phyloP scores from a whole-genome alignment of 1,140 invertebrate genomes.

The Gonatopus flavifemur region DNA sequence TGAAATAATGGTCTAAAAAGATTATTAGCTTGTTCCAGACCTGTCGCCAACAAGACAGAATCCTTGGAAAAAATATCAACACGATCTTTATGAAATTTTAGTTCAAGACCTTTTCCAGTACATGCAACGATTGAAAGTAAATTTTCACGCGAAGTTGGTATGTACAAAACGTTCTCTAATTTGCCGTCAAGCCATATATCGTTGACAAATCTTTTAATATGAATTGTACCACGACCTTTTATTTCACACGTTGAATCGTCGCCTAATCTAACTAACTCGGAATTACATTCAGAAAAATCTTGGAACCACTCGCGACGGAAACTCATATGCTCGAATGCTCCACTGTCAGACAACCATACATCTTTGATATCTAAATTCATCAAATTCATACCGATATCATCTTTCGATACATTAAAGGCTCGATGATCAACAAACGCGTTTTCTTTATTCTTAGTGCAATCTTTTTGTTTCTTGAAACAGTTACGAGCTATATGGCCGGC shows the following conservation, averaged over 20 bases:
- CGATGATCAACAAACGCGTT: not conserved
- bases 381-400: not conserved
- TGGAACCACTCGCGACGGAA: not conserved
- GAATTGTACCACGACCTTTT: not conserved
- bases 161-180: not conserved
- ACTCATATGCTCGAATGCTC: not conserved
- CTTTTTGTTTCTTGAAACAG: not conserved
- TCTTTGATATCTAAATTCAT: not conserved
- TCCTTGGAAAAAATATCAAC: not conserved
- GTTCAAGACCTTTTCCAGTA: not conserved
- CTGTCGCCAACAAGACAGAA: not conserved
- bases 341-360: conserved; percentile 3
- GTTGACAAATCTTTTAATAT: not conserved
- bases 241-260: not conserved
- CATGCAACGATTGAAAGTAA: not conserved
- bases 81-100: not conserved
- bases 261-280: not conserved
- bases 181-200: not conserved
- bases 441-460: not conserved
- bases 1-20: not conserved
- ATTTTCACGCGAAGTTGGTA: not conserved
- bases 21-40: not conserved
- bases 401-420: not conserved
- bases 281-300: not conserved
- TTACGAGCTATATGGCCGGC: not conserved